Evolutionary conservation across 2,113 vertebrate species (phyloP).

Genomic region (Sigmodon hispidus): DNA sequence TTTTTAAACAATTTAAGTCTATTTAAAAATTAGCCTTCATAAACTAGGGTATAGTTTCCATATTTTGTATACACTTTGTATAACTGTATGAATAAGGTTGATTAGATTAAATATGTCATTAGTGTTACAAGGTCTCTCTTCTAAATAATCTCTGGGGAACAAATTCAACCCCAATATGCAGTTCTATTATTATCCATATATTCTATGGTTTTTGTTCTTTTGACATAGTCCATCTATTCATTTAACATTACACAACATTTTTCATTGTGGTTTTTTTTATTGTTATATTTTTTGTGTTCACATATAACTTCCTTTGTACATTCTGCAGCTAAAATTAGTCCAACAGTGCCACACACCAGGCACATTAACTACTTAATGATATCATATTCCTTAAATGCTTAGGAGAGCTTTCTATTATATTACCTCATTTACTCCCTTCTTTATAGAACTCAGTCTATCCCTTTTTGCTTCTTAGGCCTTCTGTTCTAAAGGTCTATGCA

Average conservation of each 20-base stretch:
- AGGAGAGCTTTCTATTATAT: neutral
- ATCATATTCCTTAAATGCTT: neutral
- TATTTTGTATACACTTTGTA: neutral
- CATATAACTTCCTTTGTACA: neutral
- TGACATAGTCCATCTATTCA: neutral
- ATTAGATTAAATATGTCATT: neutral
- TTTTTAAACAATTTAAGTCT: constrained; percentile 29
- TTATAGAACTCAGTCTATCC: neutral
- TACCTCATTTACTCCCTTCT: neutral
- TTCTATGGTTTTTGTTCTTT: constrained; percentile 27
- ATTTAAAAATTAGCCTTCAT: neutral
- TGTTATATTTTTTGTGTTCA: neutral
- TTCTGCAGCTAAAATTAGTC: neutral
- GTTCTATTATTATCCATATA: neutral
- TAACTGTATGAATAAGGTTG: neutral
- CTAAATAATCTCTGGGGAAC: neutral
- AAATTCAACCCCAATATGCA: neutral
- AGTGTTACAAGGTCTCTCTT: neutral
- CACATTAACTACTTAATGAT: neutral
- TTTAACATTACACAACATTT: neutral
- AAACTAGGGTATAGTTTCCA: neutral
- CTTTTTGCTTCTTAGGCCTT: neutral
- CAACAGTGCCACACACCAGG: neutral
- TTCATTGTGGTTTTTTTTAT: neutral
- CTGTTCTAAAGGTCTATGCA: neutral